Evolutionary conservation across 2,888 invertebrate genomes (phyloP).

Genomic region (Aleiodes testaceus): DNA sequence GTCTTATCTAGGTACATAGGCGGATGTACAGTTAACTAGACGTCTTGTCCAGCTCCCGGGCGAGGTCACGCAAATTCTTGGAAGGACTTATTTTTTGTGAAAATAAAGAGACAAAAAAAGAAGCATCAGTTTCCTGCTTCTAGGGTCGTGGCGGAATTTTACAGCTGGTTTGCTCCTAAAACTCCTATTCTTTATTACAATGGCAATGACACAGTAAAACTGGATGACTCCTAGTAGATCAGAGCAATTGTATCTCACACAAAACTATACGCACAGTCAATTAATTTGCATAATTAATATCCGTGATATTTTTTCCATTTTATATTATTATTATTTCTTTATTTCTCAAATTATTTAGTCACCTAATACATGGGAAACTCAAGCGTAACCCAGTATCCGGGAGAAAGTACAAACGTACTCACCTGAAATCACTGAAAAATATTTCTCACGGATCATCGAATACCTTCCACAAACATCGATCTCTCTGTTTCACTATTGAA

Average conservation of each 20-base stretch:
- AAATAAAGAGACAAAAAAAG: too few species aligned
- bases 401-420: constrained; percentile 55
- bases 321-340: background rate
- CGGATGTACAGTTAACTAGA: constrained; percentile 67
- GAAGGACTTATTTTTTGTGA: constrained; percentile 56
- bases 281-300: constrained; percentile 27
- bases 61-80: constrained; percentile 65
- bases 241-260: background rate
- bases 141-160: constrained; percentile 39
- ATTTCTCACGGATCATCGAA: constrained; percentile 36
- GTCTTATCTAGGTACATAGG: constrained; percentile 58
- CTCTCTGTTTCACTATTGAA: background rate
- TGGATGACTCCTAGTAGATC: constrained; percentile 24
- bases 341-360: background rate
- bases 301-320: background rate
- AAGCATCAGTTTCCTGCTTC: constrained; percentile 16
- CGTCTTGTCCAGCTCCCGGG: constrained; percentile 52
- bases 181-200: background rate
- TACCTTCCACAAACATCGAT: constrained; percentile 9
- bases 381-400: constrained; percentile 51
- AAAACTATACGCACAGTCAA: background rate
- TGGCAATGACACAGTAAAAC: constrained; percentile 20
- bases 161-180: constrained; percentile 31
- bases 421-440: constrained; percentile 35
- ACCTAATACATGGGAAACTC: constrained; percentile 14